Evolutionary conservation across 2,888 invertebrate genomes (phyloP).

Genomic region (Epinotia brunnichana): DNA sequence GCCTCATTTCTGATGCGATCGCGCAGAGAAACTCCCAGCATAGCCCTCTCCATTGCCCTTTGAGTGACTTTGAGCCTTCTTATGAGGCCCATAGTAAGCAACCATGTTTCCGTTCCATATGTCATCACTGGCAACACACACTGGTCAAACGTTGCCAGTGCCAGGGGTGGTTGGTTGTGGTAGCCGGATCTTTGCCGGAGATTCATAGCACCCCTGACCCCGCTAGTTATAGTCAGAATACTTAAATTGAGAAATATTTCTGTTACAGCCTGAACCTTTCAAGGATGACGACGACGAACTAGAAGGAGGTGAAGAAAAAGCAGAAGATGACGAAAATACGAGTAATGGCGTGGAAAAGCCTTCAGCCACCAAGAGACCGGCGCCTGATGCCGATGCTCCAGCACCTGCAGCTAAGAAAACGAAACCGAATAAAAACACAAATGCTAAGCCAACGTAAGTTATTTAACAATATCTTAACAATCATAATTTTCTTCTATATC

Average conservation of each 20-base stretch:
- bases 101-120: too few species aligned
- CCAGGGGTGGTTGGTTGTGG: too few species aligned
- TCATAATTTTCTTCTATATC: slow-evolving; percentile 40
- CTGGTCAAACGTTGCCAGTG: too few species aligned
- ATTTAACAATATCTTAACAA: slow-evolving; percentile 44
- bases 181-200: too few species aligned
- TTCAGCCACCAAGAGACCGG: slow-evolving; percentile 60
- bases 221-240: not conserved
- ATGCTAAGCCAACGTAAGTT: slow-evolving; percentile 55
- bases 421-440: slow-evolving; percentile 52
- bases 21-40: too few species aligned
- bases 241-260: not conserved
- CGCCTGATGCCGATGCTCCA: slow-evolving; percentile 48
- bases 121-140: too few species aligned
- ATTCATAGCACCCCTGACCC: too few species aligned
- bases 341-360: slow-evolving; percentile 49
- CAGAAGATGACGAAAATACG: slow-evolving; percentile 61
- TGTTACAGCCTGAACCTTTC: slow-evolving; percentile 72
- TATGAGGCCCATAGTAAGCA: too few species aligned
- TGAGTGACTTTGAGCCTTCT: too few species aligned
- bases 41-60: too few species aligned
- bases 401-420: slow-evolving; percentile 66
- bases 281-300: slow-evolving; percentile 74
- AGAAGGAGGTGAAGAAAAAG: slow-evolving; percentile 55
- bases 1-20: too few species aligned